These are phyloP conservation scores for Tetropium fuscum DNA, from an alignment of 2,888 invertebrate genomes.

Conservation along the genomic window DNA sequence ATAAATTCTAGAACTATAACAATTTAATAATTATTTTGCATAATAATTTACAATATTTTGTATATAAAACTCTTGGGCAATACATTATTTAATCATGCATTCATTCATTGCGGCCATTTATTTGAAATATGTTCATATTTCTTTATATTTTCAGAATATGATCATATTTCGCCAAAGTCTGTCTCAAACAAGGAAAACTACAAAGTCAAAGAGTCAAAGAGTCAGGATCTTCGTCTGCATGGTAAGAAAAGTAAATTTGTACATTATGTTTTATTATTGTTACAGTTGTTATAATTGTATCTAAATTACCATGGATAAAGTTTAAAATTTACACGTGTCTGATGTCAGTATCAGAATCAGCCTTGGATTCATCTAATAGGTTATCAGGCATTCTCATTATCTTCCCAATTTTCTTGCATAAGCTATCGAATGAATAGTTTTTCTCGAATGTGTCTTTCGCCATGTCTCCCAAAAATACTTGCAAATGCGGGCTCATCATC, in stretches of 20 bases:
- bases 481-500: constrained; percentile 56
- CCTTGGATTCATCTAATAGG: no score
- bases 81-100: not conserved
- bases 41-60: no score
- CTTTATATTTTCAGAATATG: constrained; percentile 33
- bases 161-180: constrained; percentile 23
- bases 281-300: not conserved
- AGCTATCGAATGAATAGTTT: constrained; percentile 54
- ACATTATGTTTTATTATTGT: not conserved
- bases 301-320: not conserved
- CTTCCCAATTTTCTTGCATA: constrained; percentile 43
- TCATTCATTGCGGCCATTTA: not conserved
- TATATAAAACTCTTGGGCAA: no score
- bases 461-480: constrained; percentile 60
- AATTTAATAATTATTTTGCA: no score
- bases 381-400: constrained; percentile 28
- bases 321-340: no score
- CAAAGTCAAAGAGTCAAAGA: constrained; percentile 22
- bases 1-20: no score
- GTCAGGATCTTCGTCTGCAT: constrained; percentile 32
- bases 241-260: constrained; percentile 27
- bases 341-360: no score
- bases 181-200: constrained; percentile 31
- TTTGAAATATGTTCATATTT: not conserved
- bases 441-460: constrained; percentile 55